Evolutionary conservation across 1,140 invertebrate species (phyloP).

Genomic region (Temnothorax curvispinosus): DNA sequence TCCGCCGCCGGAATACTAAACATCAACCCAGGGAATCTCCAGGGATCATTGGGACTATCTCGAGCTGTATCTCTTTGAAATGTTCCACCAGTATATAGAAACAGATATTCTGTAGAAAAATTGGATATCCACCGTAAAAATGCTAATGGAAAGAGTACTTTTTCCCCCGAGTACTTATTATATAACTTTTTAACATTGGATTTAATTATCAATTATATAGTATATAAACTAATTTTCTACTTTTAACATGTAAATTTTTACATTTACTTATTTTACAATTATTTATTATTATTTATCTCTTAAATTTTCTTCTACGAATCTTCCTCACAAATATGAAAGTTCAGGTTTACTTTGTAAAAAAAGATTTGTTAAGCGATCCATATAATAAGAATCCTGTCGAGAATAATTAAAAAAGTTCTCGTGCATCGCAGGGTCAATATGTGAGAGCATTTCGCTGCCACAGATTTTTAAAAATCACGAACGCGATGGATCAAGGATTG

Average conservation of each 20-base stretch:
- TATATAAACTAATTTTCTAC: background rate
- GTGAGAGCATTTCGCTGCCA: slow-evolving; percentile 13
- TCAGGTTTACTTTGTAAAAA: background rate
- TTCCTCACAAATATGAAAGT: background rate
- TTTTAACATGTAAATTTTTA: background rate
- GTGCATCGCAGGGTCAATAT: background rate
- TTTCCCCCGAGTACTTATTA: background rate
- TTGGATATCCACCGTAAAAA: background rate
- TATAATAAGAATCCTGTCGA: background rate
- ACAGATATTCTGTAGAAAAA: background rate
- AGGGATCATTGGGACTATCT: slow-evolving; percentile 9
- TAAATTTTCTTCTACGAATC: background rate
- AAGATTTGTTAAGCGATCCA: background rate
- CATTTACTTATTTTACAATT: background rate
- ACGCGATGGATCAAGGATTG: background rate
- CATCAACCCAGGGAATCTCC: background rate
- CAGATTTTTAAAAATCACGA: slow-evolving; percentile 37
- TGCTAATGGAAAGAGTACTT: background rate
- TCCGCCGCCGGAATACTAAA: slow-evolving; percentile 35
- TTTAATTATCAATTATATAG: background rate
- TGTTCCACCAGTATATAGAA: background rate
- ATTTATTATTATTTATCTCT: background rate
- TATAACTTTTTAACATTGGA: background rate
- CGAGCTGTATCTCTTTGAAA: background rate
- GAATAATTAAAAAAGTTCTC: background rate